Percentiles rank a stretch among this genome's conserved stretches.
phyloP scores from a whole-genome alignment of 2,888 invertebrate genomes.

The Chrysodeixis includens region DNA sequence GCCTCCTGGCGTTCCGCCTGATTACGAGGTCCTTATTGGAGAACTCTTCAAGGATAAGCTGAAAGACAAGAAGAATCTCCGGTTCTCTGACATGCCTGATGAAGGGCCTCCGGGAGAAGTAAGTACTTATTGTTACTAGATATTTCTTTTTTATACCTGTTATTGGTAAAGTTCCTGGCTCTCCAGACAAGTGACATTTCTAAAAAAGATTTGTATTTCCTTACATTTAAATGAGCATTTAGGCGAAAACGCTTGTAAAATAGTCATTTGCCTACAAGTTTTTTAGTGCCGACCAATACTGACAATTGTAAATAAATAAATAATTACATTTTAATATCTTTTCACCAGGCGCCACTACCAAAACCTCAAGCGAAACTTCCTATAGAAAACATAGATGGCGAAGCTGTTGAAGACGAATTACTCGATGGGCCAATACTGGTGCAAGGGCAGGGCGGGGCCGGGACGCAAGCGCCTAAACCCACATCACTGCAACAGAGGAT shows the following conservation, averaged over 20 bases:
- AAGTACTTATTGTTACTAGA: conserved; percentile 36
- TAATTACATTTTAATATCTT: conserved; percentile 3
- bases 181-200: no score
- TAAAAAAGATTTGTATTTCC: no score
- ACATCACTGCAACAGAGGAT: conserved; percentile 95
- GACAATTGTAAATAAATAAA: not conserved
- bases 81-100: conserved; percentile 90
- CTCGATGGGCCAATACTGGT: conserved; percentile 75
- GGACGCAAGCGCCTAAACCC: conserved; percentile 92
- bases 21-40: conserved; percentile 89
- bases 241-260: no score
- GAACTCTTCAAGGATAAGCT: conserved; percentile 63
- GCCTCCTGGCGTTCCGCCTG: conserved; percentile 95
- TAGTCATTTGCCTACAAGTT: no score
- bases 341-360: conserved; percentile 27
- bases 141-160: not conserved
- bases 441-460: conserved; percentile 70
- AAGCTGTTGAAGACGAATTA: conserved; percentile 71
- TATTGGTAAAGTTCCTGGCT: no score
- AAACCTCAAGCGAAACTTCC: conserved; percentile 29
- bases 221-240: no score
- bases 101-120: conserved; percentile 86
- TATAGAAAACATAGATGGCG: conserved; percentile 69
- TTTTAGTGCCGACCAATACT: no score
- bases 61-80: conserved; percentile 88